These are phyloP conservation scores for Anguilla megastoma DNA, from an alignment of 2,797 vertebrate genomes.

Conservation along the genomic window DNA sequence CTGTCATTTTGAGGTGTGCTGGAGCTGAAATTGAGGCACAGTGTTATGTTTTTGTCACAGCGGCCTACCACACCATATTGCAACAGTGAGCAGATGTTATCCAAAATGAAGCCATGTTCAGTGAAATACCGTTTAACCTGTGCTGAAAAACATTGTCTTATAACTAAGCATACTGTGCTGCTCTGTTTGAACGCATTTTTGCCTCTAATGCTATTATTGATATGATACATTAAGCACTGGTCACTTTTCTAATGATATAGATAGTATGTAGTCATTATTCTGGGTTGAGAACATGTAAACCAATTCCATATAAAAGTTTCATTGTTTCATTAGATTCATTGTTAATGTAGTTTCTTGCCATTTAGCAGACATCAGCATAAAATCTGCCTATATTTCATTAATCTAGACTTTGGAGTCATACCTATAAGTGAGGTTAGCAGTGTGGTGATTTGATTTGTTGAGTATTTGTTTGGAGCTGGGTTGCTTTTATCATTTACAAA, in stretches of 20 bases:
- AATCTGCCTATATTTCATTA: conserved; percentile 49
- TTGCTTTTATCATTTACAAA: conserved; percentile 54
- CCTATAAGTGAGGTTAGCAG: conserved; percentile 48
- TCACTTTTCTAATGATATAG: background rate
- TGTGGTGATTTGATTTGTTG: conserved; percentile 43
- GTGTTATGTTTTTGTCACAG: background rate
- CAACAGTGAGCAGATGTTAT: background rate
- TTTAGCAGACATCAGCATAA: background rate
- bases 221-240: background rate
- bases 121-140: background rate
- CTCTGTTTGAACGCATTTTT: background rate
- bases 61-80: background rate
- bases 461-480: conserved; percentile 51
- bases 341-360: background rate
- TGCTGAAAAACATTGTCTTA: background rate
- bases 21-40: background rate
- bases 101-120: background rate
- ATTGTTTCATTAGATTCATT: too few species aligned
- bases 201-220: background rate
- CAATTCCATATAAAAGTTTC: conserved; percentile 3
- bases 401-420: conserved; percentile 27
- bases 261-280: background rate
- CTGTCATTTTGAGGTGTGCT: background rate
- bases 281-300: conserved; percentile 45
- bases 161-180: background rate